Conservation (phyloP, 2,113 vertebrate genomes). For the Morphnarchus princeps region DNA sequence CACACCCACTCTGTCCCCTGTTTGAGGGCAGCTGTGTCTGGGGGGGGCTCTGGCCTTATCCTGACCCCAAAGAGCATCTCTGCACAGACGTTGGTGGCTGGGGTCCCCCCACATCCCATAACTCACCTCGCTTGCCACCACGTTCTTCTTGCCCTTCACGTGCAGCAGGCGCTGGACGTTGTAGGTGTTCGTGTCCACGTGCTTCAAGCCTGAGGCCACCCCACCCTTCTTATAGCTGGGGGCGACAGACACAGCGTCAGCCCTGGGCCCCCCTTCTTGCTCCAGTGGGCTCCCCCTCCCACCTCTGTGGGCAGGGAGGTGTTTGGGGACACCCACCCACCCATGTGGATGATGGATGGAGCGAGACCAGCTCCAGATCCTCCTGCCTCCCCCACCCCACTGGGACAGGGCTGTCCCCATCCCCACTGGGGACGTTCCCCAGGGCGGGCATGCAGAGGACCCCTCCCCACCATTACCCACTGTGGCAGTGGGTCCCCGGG, state of each 20-base stretch:
- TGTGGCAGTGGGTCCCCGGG: rapidly evolving
- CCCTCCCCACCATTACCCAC: not conserved
- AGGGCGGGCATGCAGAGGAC: not conserved
- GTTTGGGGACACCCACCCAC: rapidly evolving
- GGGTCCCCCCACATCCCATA: not conserved
- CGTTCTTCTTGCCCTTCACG: slow-evolving; percentile 85
- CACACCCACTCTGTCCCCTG: not conserved
- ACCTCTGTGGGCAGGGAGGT: too few relatives aligned
- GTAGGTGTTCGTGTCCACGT: slow-evolving; percentile 82
- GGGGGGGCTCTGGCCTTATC: not conserved
- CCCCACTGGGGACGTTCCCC: too few relatives aligned
- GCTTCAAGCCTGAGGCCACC: slow-evolving; percentile 81
- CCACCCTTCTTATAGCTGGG: slow-evolving; percentile 83
- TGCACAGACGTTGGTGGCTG: not conserved
- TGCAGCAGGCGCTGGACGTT: slow-evolving; percentile 79
- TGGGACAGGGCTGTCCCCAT: not conserved
- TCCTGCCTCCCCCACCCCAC: not conserved
- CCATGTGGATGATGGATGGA: not conserved
- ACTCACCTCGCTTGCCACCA: slow-evolving; percentile 81
- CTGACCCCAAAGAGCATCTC: not conserved
- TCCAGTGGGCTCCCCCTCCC: not conserved
- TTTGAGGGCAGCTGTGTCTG: not conserved
- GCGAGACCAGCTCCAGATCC: not conserved
- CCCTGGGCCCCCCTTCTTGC: rapidly evolving
- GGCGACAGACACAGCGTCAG: not conserved